Base-by-base conservation (phyloP, 2,888 invertebrate species). In the Lypha dubia region DNA sequence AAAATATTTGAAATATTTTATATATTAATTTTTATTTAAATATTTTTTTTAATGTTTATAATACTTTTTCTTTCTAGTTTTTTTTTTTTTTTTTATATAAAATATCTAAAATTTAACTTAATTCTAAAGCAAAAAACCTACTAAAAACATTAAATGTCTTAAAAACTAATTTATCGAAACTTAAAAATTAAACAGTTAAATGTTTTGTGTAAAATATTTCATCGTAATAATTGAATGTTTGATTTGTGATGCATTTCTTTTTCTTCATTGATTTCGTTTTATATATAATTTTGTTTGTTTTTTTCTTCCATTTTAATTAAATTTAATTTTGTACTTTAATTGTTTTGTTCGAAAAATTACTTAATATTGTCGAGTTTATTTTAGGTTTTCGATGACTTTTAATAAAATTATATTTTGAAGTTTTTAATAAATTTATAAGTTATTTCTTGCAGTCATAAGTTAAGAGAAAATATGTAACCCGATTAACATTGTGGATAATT, bases 291-390 rank as follows among this genome's bases (percentile, higher is more conserved):
- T 62, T 44, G 20, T 62, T 62, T 44, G 22, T n/a, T 75, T 74
- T 65, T 24, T 51, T 53, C 38, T 63, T 79, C 20, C 41, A 35
- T 22, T 41, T 75, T 51, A 32, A 75, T 79, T 70, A 73, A 73
- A 79, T 76, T 46, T 44, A 79, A 84, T 76, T 84, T 82, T 86
- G 83, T 84, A 84, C 79, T 86, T 79, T 79, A 38, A 62, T 79
- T 79, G n/a, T 71, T 53, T 71, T 63, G 35, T 81, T 71, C 70
- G 65, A 75, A 75, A 77, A 81, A 44, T 51, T 60, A 80, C 71
- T 74, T 81, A 84, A 84, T 84, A 84, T 84, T 84, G 84, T 84
- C 84, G 65, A 70, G 70, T 70, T 53, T 28, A 5, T 58, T 65
- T 24, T 22, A 41, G 1, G 28, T 49, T 60, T 22, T 56, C 13